Conservation (phyloP, 2,888 invertebrate genomes). For the Phragmatobia fuliginosa region DNA sequence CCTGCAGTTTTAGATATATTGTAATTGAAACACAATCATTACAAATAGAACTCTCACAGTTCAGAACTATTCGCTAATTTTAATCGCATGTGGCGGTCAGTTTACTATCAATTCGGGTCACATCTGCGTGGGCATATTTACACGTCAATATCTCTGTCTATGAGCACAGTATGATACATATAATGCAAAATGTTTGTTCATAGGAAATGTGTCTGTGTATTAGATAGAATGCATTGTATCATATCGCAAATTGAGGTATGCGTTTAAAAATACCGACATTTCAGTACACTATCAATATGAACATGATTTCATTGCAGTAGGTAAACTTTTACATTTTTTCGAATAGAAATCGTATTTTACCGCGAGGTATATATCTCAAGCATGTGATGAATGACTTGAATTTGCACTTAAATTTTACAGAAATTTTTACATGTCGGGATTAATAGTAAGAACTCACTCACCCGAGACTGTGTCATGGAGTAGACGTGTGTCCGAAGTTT, state of each 20-base stretch:
- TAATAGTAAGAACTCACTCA: too few species aligned
- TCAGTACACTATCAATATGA: too few species aligned
- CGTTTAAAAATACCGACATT: too few species aligned
- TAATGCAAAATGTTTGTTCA: neutral
- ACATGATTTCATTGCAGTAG: too few species aligned
- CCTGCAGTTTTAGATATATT: slow-evolving; percentile 16
- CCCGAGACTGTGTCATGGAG: too few species aligned
- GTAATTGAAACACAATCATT: slow-evolving; percentile 27
- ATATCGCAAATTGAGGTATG: neutral
- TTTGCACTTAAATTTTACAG: too few species aligned
- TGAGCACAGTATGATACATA: slow-evolving; percentile 15
- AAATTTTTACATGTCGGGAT: too few species aligned
- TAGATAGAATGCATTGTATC: neutral
- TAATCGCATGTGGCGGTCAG: slow-evolving; percentile 40
- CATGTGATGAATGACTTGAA: too few species aligned
- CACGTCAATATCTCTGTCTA: slow-evolving; percentile 32
- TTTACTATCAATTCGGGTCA: slow-evolving; percentile 72
- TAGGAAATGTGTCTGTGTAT: neutral
- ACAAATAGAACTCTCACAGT: slow-evolving; percentile 31
- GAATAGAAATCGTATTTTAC: too few species aligned
- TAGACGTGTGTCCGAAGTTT: too few species aligned
- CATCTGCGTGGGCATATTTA: slow-evolving; percentile 62
- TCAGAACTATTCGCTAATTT: slow-evolving; percentile 28
- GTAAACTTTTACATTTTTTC: too few species aligned
- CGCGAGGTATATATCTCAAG: too few species aligned